phyloP scores from a whole-genome alignment of 2,888 invertebrate genomes.

The Xanthostigma xanthostigma region DNA sequence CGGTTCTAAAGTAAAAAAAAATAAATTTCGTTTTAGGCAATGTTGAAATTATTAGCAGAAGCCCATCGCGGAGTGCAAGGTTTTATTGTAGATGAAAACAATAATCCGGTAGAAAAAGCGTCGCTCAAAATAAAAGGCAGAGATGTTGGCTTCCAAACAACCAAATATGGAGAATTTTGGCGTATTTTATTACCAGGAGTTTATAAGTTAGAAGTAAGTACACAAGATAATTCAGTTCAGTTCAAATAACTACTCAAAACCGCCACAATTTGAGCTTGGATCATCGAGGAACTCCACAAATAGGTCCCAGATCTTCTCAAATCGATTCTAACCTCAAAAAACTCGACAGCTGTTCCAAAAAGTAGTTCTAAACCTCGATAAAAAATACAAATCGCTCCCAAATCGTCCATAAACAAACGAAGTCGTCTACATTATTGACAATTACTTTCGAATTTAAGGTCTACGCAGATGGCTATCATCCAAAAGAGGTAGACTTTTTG shows the following conservation, averaged over 20 bases:
- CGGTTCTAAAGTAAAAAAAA: no score
- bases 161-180: constrained; percentile 91
- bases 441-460: constrained; percentile 37
- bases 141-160: constrained; percentile 72
- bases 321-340: no score
- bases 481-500: constrained; percentile 72
- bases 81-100: constrained; percentile 63
- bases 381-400: no score
- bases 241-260: background rate
- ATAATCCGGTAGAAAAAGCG: constrained; percentile 65
- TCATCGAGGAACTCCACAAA: no score
- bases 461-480: constrained; percentile 69
- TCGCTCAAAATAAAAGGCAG: constrained; percentile 64
- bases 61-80: constrained; percentile 83
- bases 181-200: constrained; percentile 74
- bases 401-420: no score
- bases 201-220: constrained; percentile 66
- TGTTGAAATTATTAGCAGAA: constrained; percentile 71
- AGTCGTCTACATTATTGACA: background rate
- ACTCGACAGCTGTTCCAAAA: no score
- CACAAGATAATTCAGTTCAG: background rate
- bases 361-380: no score
- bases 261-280: no score
- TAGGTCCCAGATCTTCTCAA: no score
- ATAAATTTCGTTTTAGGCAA: constrained; percentile 37